Evolutionary conservation across 2,113 vertebrate genomes (phyloP).

Genomic region (Pollimyrus isidori): DNA sequence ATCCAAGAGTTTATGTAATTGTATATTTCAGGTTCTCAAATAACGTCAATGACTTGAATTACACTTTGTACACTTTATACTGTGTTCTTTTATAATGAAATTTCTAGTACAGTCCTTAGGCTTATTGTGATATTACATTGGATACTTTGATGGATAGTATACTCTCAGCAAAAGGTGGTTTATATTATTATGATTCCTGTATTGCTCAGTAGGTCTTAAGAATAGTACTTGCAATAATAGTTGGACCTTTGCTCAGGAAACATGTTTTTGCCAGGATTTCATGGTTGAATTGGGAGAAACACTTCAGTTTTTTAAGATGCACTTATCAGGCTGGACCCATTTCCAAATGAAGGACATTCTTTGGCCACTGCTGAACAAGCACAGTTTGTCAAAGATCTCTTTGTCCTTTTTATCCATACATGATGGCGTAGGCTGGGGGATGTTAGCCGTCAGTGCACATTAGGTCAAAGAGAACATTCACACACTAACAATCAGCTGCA

Average conservation of each 20-base stretch:
- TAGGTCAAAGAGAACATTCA: background rate
- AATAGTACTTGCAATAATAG: background rate
- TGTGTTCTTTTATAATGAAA: background rate
- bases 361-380: constrained; percentile 18
- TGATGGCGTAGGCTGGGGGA: constrained; percentile 27
- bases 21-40: background rate
- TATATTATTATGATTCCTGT: background rate
- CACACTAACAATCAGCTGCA: background rate
- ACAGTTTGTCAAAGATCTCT: constrained; percentile 49
- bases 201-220: background rate
- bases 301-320: constrained; percentile 40
- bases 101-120: background rate
- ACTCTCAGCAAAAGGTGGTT: background rate
- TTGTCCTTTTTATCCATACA: constrained; percentile 41
- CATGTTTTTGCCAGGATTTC: constrained; percentile 8
- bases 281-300: constrained; percentile 32
- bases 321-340: constrained; percentile 15
- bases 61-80: background rate
- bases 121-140: background rate
- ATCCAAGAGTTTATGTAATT: background rate
- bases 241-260: background rate
- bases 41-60: background rate
- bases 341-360: constrained; percentile 9
- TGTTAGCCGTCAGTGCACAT: background rate
- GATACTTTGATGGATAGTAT: background rate